Conservation (phyloP, 2,888 invertebrate species). For the Sericinus montela region DNA sequence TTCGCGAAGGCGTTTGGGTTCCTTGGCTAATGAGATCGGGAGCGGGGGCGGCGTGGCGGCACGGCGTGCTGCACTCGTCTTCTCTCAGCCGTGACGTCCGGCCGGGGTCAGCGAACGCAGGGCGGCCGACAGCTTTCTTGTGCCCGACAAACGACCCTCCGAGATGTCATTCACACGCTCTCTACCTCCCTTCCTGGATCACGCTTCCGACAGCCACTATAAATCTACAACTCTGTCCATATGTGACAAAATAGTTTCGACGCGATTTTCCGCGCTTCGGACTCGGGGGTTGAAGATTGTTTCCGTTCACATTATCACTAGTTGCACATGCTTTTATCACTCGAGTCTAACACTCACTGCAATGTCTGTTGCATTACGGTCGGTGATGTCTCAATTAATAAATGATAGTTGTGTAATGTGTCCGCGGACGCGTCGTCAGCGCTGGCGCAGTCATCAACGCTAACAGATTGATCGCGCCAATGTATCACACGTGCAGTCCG, state of each 20-base stretch:
- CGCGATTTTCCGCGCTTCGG: background rate
- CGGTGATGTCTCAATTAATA: conserved; percentile 14
- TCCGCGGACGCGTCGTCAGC: conserved; percentile 36
- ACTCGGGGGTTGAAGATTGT: conserved; percentile 5
- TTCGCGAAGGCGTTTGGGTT: conserved; percentile 15
- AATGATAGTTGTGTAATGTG: conserved; percentile 5
- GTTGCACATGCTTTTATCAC: background rate
- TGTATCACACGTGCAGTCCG: conserved; percentile 73
- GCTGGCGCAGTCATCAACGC: conserved; percentile 42
- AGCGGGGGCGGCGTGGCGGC: conserved; percentile 29
- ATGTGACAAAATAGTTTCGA: background rate
- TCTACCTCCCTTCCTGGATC: conserved; percentile 35
- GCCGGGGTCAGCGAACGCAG: conserved; percentile 73
- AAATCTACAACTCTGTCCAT: conserved; percentile 1
- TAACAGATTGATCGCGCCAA: conserved; percentile 70
- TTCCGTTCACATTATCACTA: conserved; percentile 9
- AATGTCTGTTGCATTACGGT: background rate
- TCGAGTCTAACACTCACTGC: background rate
- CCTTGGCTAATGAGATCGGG: conserved; percentile 21
- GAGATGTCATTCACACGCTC: conserved; percentile 61
- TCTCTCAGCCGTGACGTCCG: conserved; percentile 69
- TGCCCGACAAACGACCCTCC: conserved; percentile 63
- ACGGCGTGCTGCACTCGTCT: conserved; percentile 51
- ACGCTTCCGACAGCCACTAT: background rate
- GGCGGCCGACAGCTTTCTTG: conserved; percentile 62